A percentile compares a stretch with the other conserved stretches of the same genome.
phyloP scores from a whole-genome alignment of 2,797 vertebrate genomes.

The Crocidura indochinensis region DNA sequence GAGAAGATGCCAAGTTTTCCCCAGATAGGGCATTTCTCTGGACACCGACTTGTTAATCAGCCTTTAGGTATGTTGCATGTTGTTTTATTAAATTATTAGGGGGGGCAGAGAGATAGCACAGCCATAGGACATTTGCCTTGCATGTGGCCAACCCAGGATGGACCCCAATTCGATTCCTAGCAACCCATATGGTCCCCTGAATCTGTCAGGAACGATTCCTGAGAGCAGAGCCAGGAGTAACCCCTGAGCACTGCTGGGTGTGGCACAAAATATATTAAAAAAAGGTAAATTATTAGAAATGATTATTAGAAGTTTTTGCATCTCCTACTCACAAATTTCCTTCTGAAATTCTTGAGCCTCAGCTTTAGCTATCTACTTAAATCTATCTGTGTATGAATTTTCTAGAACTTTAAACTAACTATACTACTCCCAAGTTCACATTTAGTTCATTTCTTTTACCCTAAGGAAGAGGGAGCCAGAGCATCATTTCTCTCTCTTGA shows the following conservation, averaged over 20 bases:
- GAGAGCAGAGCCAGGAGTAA: no score
- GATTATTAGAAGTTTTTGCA: background rate
- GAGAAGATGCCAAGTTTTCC: constrained; percentile 32
- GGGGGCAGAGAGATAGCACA: no score
- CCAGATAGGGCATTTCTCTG: constrained; percentile 29
- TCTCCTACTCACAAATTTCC: constrained; percentile 43
- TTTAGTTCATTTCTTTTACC: background rate
- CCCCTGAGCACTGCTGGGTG: no score
- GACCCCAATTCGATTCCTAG: no score
- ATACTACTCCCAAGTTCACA: background rate
- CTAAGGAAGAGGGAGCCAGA: background rate
- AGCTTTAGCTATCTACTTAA: background rate
- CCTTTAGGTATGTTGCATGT: background rate
- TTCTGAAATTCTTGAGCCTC: constrained; percentile 48
- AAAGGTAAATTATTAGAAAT: no score
- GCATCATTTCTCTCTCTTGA: background rate
- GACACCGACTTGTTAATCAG: constrained; percentile 45
- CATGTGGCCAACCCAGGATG: no score
- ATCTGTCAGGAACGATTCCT: no score
- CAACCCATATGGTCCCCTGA: no score
- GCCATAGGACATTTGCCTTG: no score
- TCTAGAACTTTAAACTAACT: constrained; percentile 35
- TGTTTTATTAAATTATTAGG: constrained; percentile 40
- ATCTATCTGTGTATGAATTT: background rate
- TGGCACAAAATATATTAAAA: no score